Evolutionary conservation across 1,140 invertebrate species (phyloP).

Genomic region (Diabrotica undecimpunctata): DNA sequence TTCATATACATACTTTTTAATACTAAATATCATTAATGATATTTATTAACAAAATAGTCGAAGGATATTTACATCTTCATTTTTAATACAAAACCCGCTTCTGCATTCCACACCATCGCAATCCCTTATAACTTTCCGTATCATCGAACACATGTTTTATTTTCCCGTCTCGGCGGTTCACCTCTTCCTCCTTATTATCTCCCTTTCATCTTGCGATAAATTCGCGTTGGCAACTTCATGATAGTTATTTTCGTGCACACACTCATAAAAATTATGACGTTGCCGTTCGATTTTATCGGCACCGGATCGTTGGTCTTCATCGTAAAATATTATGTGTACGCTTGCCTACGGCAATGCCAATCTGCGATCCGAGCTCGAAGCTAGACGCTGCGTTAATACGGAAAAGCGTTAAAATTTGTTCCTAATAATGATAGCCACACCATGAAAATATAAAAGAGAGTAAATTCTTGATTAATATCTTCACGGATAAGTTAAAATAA

Average conservation of each 20-base stretch:
- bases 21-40: too few relatives aligned
- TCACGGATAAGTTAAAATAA: too few relatives aligned
- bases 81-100: too few relatives aligned
- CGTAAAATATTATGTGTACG: conserved; percentile 19
- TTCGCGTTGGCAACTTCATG: conserved; percentile 9
- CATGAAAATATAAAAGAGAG: too few relatives aligned
- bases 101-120: too few relatives aligned
- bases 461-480: too few relatives aligned
- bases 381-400: conserved; percentile 1
- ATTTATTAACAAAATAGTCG: too few relatives aligned
- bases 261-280: conserved; percentile 18
- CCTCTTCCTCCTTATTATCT: conserved; percentile 17
- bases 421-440: too few relatives aligned
- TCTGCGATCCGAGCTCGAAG: not conserved
- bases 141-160: conserved; percentile 19
- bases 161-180: not conserved
- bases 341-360: conserved; percentile 6
- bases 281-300: conserved; percentile 11
- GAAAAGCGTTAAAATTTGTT: not conserved
- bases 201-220: conserved; percentile 9
- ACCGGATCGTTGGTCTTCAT: conserved; percentile 5
- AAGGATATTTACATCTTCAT: too few relatives aligned
- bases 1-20: too few relatives aligned
- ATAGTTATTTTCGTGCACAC: conserved; percentile 16
- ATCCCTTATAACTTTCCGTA: conserved; percentile 4